Conservation (phyloP, 1,140 invertebrate species). For the Aplysia californica region DNA sequence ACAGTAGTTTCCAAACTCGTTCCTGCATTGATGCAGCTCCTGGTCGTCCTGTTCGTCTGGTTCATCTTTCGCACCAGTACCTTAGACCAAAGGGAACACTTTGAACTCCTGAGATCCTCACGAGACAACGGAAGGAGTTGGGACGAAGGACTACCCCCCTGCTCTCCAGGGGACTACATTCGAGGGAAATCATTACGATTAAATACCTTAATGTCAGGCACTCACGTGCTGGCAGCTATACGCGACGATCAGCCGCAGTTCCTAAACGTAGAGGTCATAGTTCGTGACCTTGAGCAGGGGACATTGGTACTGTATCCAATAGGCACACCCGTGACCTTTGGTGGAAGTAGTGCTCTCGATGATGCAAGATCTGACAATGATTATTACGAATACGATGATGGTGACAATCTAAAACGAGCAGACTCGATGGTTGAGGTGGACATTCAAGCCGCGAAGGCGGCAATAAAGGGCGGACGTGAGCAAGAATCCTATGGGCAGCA, state of each 20-base stretch:
- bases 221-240: background rate
- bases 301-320: background rate
- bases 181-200: background rate
- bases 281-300: background rate
- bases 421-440: no score
- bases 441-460: no score
- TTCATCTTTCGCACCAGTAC: no score
- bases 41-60: background rate
- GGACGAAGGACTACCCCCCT: no score
- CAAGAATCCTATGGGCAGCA: no score
- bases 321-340: background rate
- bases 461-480: no score
- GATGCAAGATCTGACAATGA: background rate
- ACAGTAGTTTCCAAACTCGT: background rate
- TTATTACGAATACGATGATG: background rate
- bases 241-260: background rate
- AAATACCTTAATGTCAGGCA: background rate
- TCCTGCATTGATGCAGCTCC: background rate
- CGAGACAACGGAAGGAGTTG: no score
- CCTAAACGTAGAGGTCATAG: background rate
- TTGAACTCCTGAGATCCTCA: no score
- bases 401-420: background rate
- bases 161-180: background rate
- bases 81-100: no score
- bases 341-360: background rate